Percentiles rank a stretch among this genome's conserved stretches.
Evolutionary conservation across 2,888 invertebrate genomes (phyloP).

Genomic region (Euclidia mi): DNA sequence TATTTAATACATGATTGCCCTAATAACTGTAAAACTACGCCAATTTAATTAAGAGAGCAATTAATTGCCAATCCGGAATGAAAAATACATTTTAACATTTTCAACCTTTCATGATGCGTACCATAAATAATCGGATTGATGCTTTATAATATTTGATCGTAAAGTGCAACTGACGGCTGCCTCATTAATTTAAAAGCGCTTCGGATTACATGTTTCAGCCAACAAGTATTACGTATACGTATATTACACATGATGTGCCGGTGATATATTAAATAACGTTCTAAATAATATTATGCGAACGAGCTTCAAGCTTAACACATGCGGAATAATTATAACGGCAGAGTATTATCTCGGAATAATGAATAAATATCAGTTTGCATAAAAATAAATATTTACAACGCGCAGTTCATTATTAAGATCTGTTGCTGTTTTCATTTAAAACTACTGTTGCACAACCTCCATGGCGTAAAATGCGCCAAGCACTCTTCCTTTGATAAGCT

Average conservation of each 20-base stretch:
- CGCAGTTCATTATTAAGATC: slow-evolving; percentile 12
- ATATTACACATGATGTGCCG: slow-evolving; percentile 37
- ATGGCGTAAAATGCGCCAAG: background rate
- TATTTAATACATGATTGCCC: too few relatives aligned
- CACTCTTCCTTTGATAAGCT: background rate
- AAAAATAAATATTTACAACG: slow-evolving; percentile 19
- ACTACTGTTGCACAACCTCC: slow-evolving; percentile 2
- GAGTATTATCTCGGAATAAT: slow-evolving; percentile 17
- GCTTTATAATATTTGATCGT: too few relatives aligned
- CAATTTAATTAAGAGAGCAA: too few relatives aligned
- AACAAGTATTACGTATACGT: slow-evolving; percentile 23
- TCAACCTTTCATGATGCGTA: too few relatives aligned
- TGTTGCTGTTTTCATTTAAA: slow-evolving; percentile 11
- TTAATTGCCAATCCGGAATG: too few relatives aligned
- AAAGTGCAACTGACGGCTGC: slow-evolving; percentile 5
- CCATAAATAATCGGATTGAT: too few relatives aligned
- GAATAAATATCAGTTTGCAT: slow-evolving; percentile 25
- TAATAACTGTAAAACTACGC: too few relatives aligned
- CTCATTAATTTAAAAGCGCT: slow-evolving; percentile 31
- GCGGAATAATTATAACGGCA: slow-evolving; percentile 15
- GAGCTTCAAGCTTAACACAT: slow-evolving; percentile 21
- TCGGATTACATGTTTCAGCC: slow-evolving; percentile 26
- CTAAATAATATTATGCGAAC: slow-evolving; percentile 26
- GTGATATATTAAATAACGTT: slow-evolving; percentile 39
- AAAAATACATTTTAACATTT: too few relatives aligned